phyloP scores from a whole-genome alignment of 1,140 invertebrate genomes.

The Papilio polyxenes region DNA sequence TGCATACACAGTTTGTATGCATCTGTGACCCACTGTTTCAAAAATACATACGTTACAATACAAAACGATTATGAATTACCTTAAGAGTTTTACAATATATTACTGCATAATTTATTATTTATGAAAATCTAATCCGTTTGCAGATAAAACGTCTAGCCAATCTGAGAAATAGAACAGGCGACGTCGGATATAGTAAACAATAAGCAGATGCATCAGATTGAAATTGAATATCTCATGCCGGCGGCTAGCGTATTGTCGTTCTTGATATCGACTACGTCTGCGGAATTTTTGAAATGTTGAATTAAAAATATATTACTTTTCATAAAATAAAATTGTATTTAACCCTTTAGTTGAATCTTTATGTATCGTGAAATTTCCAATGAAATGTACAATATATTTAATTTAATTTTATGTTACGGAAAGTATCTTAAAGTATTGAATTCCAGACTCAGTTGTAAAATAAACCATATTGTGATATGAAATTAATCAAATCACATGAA shows the following conservation, averaged over 20 bases:
- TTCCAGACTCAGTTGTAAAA: too few species aligned
- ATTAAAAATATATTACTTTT: conserved; percentile 12
- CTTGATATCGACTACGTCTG: conserved; percentile 4
- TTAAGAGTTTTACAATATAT: background rate
- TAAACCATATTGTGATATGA: too few species aligned
- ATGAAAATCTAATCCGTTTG: background rate
- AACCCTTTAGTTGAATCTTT: too few species aligned
- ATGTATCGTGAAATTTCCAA: too few species aligned
- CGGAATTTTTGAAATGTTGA: conserved; percentile 8
- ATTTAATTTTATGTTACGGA: too few species aligned
- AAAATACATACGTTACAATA: background rate
- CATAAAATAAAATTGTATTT: too few species aligned
- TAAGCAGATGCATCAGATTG: conserved; percentile 31
- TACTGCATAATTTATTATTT: background rate
- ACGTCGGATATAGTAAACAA: conserved; percentile 13
- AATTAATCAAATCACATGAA: too few species aligned
- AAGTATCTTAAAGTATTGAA: too few species aligned
- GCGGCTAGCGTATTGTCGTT: conserved; percentile 20
- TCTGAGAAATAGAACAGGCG: conserved; percentile 11
- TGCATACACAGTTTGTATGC: too few species aligned
- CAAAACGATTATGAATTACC: background rate
- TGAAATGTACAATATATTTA: too few species aligned
- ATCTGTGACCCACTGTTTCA: too few species aligned
- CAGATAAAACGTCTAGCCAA: background rate
- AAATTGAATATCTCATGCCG: conserved; percentile 32